phyloP scores from a whole-genome alignment of 2,797 vertebrate genomes.

The Acrossocheilus wenchowensis region DNA sequence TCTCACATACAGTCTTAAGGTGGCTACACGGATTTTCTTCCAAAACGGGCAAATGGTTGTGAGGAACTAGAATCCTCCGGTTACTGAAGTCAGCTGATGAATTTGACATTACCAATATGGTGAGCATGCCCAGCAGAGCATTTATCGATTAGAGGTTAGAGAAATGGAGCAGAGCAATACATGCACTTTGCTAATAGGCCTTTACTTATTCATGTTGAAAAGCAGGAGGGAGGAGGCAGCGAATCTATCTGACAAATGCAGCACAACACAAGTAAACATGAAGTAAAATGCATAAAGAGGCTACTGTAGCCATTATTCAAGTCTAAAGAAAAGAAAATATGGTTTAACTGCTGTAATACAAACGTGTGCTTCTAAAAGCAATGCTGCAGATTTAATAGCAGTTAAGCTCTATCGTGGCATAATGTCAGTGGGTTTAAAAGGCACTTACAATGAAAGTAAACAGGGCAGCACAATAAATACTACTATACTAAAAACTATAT shows the following conservation, averaged over 20 bases:
- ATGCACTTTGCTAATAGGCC: conserved; percentile 70
- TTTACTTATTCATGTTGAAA: conserved; percentile 56
- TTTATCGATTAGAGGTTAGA: conserved; percentile 71
- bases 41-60: conserved; percentile 75
- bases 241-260: conserved; percentile 23
- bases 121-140: conserved; percentile 75
- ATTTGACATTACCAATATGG: conserved; percentile 81
- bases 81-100: conserved; percentile 73
- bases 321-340: conserved; percentile 11
- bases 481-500: background rate
- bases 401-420: background rate
- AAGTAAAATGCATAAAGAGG: conserved; percentile 3
- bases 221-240: conserved; percentile 17
- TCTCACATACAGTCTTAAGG: background rate
- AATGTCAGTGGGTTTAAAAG: background rate
- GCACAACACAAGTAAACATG: conserved; percentile 25
- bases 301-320: conserved; percentile 19
- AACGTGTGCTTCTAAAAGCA: background rate
- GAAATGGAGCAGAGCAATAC: conserved; percentile 65
- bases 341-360: background rate
- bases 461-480: background rate
- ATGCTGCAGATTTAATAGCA: background rate
- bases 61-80: conserved; percentile 68
- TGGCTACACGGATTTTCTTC: conserved; percentile 72
- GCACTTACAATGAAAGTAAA: background rate